These are phyloP conservation scores for Alectura lathami DNA, from an alignment of 2,113 vertebrate genomes.

Conservation along the genomic window DNA sequence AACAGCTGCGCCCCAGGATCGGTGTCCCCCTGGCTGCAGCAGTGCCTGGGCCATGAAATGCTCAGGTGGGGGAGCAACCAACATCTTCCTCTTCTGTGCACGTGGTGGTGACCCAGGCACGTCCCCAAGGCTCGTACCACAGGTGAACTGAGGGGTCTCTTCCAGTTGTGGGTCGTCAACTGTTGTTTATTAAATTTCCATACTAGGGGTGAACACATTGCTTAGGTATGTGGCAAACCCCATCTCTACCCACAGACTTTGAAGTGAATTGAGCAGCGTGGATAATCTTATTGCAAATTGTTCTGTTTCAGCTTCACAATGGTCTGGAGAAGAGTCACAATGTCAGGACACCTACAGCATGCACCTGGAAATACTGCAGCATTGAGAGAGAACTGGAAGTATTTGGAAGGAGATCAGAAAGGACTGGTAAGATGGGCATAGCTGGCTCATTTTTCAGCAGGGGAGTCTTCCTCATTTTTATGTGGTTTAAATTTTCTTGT, in stretches of 20 bases:
- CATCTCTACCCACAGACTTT: not conserved
- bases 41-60: not conserved
- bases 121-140: not conserved
- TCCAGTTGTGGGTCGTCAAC: not conserved
- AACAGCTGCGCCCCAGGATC: not conserved
- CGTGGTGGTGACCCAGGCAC: not conserved
- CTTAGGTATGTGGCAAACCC: not conserved
- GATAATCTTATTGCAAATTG: not conserved
- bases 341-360: not conserved
- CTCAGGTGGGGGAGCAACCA: not conserved
- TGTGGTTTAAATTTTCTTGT: not conserved
- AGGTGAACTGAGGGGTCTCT: not conserved
- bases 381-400: not conserved
- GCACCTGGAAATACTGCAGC: not conserved
- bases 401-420: not conserved
- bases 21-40: rapidly evolving
- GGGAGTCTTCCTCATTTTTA: not conserved
- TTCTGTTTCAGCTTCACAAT: not conserved
- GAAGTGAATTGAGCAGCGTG: not conserved
- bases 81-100: not conserved
- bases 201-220: not conserved
- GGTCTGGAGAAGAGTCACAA: not conserved
- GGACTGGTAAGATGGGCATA: not conserved
- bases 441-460: not conserved
- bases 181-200: not conserved